Evolutionary conservation across 2,113 vertebrate species (phyloP).

Genomic region (Saguinus imperator): DNA sequence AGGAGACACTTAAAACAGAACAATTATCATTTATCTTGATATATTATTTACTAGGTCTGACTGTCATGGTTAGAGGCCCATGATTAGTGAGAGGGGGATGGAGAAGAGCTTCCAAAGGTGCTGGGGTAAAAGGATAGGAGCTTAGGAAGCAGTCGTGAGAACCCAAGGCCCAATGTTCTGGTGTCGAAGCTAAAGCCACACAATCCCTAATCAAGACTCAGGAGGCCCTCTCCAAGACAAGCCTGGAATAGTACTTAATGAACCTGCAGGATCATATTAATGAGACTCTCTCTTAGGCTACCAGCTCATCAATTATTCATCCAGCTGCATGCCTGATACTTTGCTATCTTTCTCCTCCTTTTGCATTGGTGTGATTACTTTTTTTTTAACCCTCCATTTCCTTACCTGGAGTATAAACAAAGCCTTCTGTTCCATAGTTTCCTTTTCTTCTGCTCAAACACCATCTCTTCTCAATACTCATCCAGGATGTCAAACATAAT

Average conservation of each 20-base stretch:
- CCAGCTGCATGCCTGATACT: slow-evolving; percentile 80
- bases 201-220: slow-evolving; percentile 84
- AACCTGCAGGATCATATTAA: slow-evolving; percentile 89
- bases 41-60: slow-evolving; percentile 99
- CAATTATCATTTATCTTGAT: slow-evolving; percentile 99
- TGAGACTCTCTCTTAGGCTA: slow-evolving; percentile 85
- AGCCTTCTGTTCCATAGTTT: slow-evolving; percentile 22
- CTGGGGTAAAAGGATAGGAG: slow-evolving; percentile 67
- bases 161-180: slow-evolving; percentile 82
- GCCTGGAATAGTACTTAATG: slow-evolving; percentile 87
- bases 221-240: slow-evolving; percentile 82
- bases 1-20: slow-evolving; percentile 93
- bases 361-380: slow-evolving; percentile 73
- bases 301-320: slow-evolving; percentile 91
- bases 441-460: slow-evolving; percentile 45
- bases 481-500: not conserved
- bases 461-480: not conserved
- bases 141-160: slow-evolving; percentile 77
- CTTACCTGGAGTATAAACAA: slow-evolving; percentile 75
- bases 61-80: slow-evolving; percentile 92
- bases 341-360: slow-evolving; percentile 81
- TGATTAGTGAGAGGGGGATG: slow-evolving; percentile 86
- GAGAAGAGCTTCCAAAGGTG: slow-evolving; percentile 79
- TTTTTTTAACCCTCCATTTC: slow-evolving; percentile 78
- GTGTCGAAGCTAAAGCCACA: slow-evolving; percentile 82